Base-by-base conservation (phyloP, 2,797 vertebrate species). In the Mormyrus hasselquistii region DNA sequence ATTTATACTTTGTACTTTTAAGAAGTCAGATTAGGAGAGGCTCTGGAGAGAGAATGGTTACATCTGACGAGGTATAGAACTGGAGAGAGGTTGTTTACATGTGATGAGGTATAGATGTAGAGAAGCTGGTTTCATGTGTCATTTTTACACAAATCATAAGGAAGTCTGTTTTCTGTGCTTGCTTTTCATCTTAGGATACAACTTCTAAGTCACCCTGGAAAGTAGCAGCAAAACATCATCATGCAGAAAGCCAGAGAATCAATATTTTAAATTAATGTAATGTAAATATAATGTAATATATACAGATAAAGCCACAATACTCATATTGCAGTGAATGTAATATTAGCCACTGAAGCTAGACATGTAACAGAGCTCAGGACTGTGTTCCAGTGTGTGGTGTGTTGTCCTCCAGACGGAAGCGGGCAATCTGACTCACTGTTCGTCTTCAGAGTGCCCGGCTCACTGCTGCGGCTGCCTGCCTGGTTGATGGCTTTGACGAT, bases 401-500 rank as follows among this genome's bases (percentile, higher is more conserved):
- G 12, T 14, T 73, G 65, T 34, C 12, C 29, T 38, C 65, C 62
- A 14, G 62, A 34, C 9, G 1, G 62, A 65, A 69, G 62, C 25
- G 25, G 10, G 25, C 1, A 4, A 4, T 73, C 65, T 34, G 4
- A 73, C 65, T 93, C 95, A 99, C 99, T 99, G 95, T 99, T 99
- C 89, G 99, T 99, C 93, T 99, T 99, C 91, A 99, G 94, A 91
- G 97, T 99, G 88, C 97, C 98, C 0, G 98, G 98, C 88, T 98
- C 97, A 0, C 99, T 99, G 96, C 96, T 99, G 69, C 98, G 97
- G 93, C 93, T 98, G 91, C 99, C 99, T 0, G 99, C 99, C 95
- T 99, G 99, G 93, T 99, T 99, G 93, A 99, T 99, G 92, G 98
- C 98, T 93, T 99, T 99, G 90, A 99, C 98, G 29, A 99, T 94